Percentiles rank a stretch among this genome's conserved stretches.
Evolutionary conservation across 2,797 vertebrate species (phyloP).

Genomic region (Poeciliopsis gracilis): DNA sequence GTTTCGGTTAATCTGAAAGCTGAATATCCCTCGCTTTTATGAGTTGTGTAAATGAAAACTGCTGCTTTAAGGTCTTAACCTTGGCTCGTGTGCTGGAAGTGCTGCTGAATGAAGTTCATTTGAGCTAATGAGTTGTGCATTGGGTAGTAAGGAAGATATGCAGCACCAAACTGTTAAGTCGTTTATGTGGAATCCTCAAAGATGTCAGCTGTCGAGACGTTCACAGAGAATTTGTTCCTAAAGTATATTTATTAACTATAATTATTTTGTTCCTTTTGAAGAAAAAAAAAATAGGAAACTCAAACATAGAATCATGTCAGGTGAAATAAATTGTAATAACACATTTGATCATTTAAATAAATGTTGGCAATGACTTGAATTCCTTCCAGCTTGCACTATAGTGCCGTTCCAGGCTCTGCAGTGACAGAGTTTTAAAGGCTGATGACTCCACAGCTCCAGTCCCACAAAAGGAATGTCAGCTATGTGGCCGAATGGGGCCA

Average conservation of each 20-base stretch:
- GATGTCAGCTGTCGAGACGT: not conserved
- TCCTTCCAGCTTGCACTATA: constrained; percentile 1
- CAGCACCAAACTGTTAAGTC: constrained; percentile 1
- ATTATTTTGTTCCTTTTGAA: not conserved
- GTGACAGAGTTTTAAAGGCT: constrained; percentile 52
- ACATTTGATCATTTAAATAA: constrained; percentile 10
- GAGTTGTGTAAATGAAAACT: not conserved
- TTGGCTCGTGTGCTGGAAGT: not conserved
- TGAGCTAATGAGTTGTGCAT: constrained; percentile 11
- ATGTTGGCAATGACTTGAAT: not conserved
- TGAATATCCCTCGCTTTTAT: not conserved
- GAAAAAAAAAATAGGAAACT: not conserved
- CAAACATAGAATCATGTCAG: not conserved
- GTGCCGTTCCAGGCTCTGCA: constrained; percentile 24
- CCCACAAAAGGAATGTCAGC: constrained; percentile 71
- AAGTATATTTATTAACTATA: not conserved
- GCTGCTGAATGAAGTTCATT: constrained; percentile 6
- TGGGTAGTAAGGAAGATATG: constrained; percentile 12
- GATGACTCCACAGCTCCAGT: constrained; percentile 66
- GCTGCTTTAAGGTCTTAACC: not conserved
- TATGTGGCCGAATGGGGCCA: constrained; percentile 74
- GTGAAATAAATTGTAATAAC: not conserved
- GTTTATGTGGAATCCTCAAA: constrained; percentile 1
- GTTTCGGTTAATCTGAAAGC: not conserved
- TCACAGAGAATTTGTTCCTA: not conserved